These are phyloP conservation scores for Psococerastis gibbosa DNA, from an alignment of 2,888 invertebrate species.

Conservation along the genomic window DNA sequence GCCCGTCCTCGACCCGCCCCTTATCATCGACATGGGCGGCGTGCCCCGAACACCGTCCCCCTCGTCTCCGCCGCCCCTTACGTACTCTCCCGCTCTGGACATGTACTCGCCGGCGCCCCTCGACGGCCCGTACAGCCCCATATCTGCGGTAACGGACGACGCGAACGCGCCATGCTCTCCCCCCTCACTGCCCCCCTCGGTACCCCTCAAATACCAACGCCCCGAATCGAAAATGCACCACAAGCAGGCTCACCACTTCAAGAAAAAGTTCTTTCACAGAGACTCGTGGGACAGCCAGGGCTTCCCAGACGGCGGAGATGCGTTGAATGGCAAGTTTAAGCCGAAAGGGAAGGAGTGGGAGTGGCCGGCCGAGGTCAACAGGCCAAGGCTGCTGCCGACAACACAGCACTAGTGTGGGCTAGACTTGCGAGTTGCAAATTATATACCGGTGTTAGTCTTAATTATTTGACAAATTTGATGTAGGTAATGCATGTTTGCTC, in stretches of 20 bases:
- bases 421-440: too few relatives aligned
- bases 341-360: slow-evolving; percentile 52
- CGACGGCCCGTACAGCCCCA: slow-evolving; percentile 23
- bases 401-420: neutral
- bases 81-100: too few relatives aligned
- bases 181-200: slow-evolving; percentile 27
- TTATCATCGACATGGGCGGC: slow-evolving; percentile 26
- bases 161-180: slow-evolving; percentile 28
- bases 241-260: slow-evolving; percentile 39
- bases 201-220: slow-evolving; percentile 38
- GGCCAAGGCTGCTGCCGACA: slow-evolving; percentile 2
- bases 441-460: too few relatives aligned
- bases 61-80: slow-evolving; percentile 22
- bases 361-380: neutral
- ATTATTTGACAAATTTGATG: too few relatives aligned
- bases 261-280: slow-evolving; percentile 66
- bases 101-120: slow-evolving; percentile 19
- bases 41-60: slow-evolving; percentile 38
- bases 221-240: slow-evolving; percentile 18
- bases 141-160: slow-evolving; percentile 16
- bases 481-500: too few relatives aligned
- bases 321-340: slow-evolving; percentile 43
- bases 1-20: slow-evolving; percentile 25
- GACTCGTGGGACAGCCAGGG: slow-evolving; percentile 23
- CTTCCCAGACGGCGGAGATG: slow-evolving; percentile 19